Base-by-base conservation (phyloP, 2,797 vertebrate genomes). In the Tamandua tetradactyla region DNA sequence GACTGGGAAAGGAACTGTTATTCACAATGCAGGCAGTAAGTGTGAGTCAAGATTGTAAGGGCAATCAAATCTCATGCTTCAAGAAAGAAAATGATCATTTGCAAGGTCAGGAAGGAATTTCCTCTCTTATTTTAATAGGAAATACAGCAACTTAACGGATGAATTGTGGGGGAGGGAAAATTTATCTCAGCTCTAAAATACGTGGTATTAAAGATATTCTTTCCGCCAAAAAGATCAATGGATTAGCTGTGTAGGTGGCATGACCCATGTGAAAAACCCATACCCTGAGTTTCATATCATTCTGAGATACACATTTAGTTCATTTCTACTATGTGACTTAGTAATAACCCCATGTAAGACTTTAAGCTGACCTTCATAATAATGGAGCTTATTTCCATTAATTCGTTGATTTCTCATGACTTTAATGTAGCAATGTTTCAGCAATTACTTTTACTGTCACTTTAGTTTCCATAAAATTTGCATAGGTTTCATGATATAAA, bases 1-100 rank as follows among this genome's bases (percentile, higher is more conserved):
- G 92, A 97, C 64, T 96, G 96, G 95, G 85, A 95, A 91, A 96
- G 88, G 89, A 75, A 59, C 92, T 93, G 74, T 82, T 88, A 91
- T 68, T 96, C 94, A 72, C 86, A 78, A 87, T 89, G 72, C 75
- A 84, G 86, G 79, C 82, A 85, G 61, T 12, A 82, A 62, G 57
- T 71, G 40, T 42, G 95, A 96, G 80, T n/a, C 25, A 75, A 95
- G 96, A 93, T 42, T 85, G 14, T 15, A 11, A 68, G 93, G 95
- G 61, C 96, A 92, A 89, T 59, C 71, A 87, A 94, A 91, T 74
- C 72, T 94, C 85, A 71, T 84, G 72, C 84, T 96, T 96, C 90
- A 81, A 12, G 30, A 37, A 71, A 92, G 69, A 96, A 83, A 91
- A 42, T 59, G 89, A 92, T 97, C 95, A 97, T 95, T 94, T 96